Evolutionary conservation across 1,140 invertebrate species (phyloP).

Genomic region (Prorops nasuta): DNA sequence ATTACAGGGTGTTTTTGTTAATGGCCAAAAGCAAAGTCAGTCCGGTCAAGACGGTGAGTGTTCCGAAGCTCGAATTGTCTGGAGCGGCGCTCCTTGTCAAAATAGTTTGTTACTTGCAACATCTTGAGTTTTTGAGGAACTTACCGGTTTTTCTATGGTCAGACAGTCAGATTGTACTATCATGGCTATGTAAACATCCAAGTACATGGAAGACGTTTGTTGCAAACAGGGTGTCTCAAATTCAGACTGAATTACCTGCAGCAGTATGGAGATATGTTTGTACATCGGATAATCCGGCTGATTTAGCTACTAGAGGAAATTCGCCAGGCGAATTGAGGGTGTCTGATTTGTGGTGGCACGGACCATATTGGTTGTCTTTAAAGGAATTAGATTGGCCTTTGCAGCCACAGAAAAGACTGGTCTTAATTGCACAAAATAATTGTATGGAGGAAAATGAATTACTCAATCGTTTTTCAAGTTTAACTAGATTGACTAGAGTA

Average conservation of each 20-base stretch:
- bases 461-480: background rate
- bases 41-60: conserved; percentile 3
- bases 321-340: background rate
- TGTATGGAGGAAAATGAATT: background rate
- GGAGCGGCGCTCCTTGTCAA: conserved; percentile 5
- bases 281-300: background rate
- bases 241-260: background rate
- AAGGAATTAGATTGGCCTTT: background rate
- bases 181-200: background rate
- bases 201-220: background rate
- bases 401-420: too few species aligned
- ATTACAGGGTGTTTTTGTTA: background rate
- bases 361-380: background rate
- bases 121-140: background rate
- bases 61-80: conserved; percentile 16
- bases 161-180: background rate
- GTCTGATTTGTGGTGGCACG: background rate
- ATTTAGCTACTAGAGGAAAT: background rate
- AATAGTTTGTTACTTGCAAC: background rate
- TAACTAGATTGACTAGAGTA: background rate
- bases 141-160: conserved; percentile 3
- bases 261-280: background rate
- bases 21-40: background rate
- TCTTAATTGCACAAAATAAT: background rate
- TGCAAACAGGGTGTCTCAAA: background rate